Conservation (phyloP, 2,113 vertebrate genomes). For the Brachyistius frenatus region DNA sequence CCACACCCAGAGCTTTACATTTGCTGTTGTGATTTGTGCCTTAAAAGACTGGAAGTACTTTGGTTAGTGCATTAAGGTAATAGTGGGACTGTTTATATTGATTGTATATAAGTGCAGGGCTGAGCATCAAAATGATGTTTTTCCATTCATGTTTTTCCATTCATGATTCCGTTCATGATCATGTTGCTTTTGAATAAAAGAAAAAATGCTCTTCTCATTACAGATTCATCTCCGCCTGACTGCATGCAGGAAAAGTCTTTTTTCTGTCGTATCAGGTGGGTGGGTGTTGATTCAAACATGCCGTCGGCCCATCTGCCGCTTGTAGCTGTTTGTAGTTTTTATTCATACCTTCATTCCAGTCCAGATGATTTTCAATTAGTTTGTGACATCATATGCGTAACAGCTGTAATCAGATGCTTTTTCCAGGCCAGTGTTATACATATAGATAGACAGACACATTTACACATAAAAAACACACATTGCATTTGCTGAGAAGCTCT, state of each 20-base stretch:
- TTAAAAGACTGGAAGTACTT: constrained; percentile 3
- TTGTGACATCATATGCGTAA: constrained; percentile 59
- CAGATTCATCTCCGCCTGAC: constrained; percentile 90
- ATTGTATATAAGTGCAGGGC: constrained; percentile 17
- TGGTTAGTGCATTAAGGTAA: neutral
- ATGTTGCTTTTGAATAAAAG: constrained; percentile 55
- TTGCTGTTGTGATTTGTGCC: neutral
- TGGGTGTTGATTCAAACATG: constrained; percentile 5
- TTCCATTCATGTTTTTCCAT: neutral
- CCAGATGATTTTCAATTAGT: constrained; percentile 50
- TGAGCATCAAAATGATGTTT: neutral
- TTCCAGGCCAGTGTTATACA: constrained; percentile 41
- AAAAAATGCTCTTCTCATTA: constrained; percentile 46
- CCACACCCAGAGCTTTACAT: neutral
- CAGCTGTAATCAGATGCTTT: constrained; percentile 43
- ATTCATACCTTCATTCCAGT: constrained; percentile 63
- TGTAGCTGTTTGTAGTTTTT: constrained; percentile 25
- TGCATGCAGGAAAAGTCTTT: constrained; percentile 95
- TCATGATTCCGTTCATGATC: neutral
- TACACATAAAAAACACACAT: neutral
- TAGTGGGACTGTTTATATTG: constrained; percentile 14
- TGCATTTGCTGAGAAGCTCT: constrained; percentile 1
- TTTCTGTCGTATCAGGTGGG: constrained; percentile 96
- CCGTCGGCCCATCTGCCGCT: constrained; percentile 66
- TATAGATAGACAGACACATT: constrained; percentile 1